These are phyloP conservation scores for Protobothrops flavoviridis DNA, from an alignment of 2,113 vertebrate genomes.

Conservation along the genomic window DNA sequence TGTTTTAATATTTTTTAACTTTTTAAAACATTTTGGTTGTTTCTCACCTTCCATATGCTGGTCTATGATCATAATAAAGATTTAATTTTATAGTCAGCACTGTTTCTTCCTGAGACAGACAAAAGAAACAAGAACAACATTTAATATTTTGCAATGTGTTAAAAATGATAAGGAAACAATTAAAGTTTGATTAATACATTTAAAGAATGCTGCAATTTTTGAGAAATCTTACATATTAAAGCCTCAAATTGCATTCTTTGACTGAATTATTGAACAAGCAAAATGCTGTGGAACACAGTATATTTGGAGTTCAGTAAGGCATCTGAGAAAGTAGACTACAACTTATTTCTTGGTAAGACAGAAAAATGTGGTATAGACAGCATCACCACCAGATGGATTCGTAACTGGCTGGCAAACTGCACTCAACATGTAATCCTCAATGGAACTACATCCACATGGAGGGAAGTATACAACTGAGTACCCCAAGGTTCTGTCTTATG, in stretches of 20 bases:
- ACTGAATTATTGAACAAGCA: background rate
- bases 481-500: background rate
- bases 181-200: background rate
- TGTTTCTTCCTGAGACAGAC: background rate
- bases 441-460: background rate
- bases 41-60: background rate
- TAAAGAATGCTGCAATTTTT: background rate
- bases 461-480: background rate
- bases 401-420: background rate
- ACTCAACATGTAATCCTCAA: background rate
- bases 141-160: conserved; percentile 11
- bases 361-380: background rate
- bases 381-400: background rate
- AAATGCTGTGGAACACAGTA: too few species aligned
- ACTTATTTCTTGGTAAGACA: background rate
- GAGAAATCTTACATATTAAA: background rate
- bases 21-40: too few species aligned
- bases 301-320: background rate
- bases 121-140: background rate
- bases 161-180: conserved; percentile 6
- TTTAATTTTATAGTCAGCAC: background rate
- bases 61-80: background rate
- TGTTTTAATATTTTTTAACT: background rate
- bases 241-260: background rate
- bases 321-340: background rate